A percentile compares a stretch with the other conserved stretches of the same genome.
Evolutionary conservation across 2,797 vertebrate species (phyloP).

Genomic region (Lagorchestes hirsutus): DNA sequence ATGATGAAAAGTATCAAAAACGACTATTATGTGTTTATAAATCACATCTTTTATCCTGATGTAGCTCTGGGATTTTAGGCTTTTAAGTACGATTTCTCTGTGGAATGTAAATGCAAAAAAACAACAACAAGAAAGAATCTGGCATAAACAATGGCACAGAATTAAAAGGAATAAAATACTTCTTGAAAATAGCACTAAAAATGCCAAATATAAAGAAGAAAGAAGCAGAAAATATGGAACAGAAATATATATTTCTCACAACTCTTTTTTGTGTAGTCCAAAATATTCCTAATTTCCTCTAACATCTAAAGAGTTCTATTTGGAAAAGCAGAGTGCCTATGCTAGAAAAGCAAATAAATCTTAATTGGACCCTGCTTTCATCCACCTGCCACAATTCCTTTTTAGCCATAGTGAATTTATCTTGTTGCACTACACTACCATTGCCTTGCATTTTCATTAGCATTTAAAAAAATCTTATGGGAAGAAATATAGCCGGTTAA

Average conservation of each 20-base stretch:
- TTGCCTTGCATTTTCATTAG: slow-evolving; percentile 53
- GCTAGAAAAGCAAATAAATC: slow-evolving; percentile 61
- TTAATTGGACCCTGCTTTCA: slow-evolving; percentile 66
- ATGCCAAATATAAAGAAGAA: slow-evolving; percentile 49
- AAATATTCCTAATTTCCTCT: slow-evolving; percentile 53
- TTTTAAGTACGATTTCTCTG: slow-evolving; percentile 75
- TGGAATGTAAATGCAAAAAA: slow-evolving; percentile 72
- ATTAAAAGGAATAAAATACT: slow-evolving; percentile 47
- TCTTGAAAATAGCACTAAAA: slow-evolving; percentile 62
- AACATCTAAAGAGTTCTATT: slow-evolving; percentile 47
- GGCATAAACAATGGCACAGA: slow-evolving; percentile 67
- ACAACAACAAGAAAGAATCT: slow-evolving; percentile 66
- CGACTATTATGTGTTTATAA: slow-evolving; percentile 82
- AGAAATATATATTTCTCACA: slow-evolving; percentile 58
- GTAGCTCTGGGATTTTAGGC: slow-evolving; percentile 75
- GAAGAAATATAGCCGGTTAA: slow-evolving; percentile 56
- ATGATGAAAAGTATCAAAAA: slow-evolving; percentile 82
- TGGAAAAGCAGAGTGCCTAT: slow-evolving; percentile 51
- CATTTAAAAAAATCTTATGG: slow-evolving; percentile 66
- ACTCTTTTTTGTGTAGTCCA: slow-evolving; percentile 38
- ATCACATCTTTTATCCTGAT: slow-evolving; percentile 79
- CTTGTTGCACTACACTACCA: slow-evolving; percentile 65
- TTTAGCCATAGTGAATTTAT: slow-evolving; percentile 69
- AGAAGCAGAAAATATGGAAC: slow-evolving; percentile 47
- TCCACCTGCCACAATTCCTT: slow-evolving; percentile 64